Evolutionary conservation across 2,113 vertebrate species (phyloP), one percentile per base, ranked within the genome.

Genomic region (Phaetusa simplex): DNA sequence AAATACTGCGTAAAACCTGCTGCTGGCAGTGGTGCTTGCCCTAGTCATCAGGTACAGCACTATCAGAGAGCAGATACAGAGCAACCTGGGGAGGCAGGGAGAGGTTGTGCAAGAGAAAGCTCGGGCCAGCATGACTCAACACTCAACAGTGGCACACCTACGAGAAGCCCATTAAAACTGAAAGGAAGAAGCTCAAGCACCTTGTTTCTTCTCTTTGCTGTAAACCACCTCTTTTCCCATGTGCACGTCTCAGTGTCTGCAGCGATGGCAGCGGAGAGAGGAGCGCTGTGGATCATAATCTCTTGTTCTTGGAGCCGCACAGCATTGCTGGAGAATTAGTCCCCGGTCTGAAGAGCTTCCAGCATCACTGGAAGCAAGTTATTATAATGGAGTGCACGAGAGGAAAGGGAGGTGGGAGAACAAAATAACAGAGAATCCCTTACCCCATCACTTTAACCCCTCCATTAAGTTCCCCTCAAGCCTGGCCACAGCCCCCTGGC

Each of bases 51-150:
- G 89, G 78, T 50, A 53, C 11, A 80, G 78, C 50, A 8, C 82
- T 95, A 91, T 97, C 95, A 90, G 67, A 83, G 89, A 74, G 84
- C 91, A 96, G 89, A 88, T 80, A 96, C 47, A 73, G 66, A 95
- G 38, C 77, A 91, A 34, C 77, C 34, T 38, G 27, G 73, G 70
- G 53, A 95, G 56, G 73, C 86, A 77, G 86, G 79, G 84, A 86
- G 67, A 90, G 64, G 56, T 94, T 97, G 84, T 88, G 93, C 89
- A 96, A 97, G 87, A 91, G 58, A 93, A 94, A 93, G 93, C 82
- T 70, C 74, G 88, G 95, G 67, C 93, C 91, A 83, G 62, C 42
- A 12, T 97, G 97, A 97, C 87, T 97, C 95, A 96, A 95, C 32
- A 3, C 58, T 91, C 84, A 70, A 66, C 62, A 49, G 95, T 21